Evolutionary conservation across 2,888 invertebrate genomes (phyloP).

Genomic region (Melanargia galathea): DNA sequence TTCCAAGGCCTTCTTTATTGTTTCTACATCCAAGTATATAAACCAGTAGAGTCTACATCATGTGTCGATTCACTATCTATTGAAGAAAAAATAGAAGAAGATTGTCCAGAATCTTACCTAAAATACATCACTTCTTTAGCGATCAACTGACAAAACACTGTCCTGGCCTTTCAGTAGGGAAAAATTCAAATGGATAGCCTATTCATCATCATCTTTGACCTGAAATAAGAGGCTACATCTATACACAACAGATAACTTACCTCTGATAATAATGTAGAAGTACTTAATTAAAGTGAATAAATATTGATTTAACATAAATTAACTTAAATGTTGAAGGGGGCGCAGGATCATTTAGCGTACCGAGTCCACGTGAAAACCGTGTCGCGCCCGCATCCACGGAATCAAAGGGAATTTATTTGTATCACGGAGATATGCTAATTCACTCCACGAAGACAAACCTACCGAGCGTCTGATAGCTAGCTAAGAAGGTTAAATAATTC

Average conservation of each 20-base stretch:
- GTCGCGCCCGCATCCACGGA: slow-evolving; percentile 8
- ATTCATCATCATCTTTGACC: no score
- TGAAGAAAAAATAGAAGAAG: no score
- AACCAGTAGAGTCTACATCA: no score
- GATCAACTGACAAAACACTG: no score
- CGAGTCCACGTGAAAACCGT: neutral
- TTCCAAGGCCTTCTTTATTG: no score
- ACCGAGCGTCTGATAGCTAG: slow-evolving; percentile 1
- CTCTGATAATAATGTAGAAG: neutral
- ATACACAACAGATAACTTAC: no score
- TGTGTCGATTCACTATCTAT: no score
- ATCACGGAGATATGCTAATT: slow-evolving; percentile 15
- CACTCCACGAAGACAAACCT: slow-evolving; percentile 2
- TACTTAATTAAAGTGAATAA: neutral
- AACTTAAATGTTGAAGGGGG: neutral
- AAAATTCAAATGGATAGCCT: no score
- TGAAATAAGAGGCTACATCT: no score
- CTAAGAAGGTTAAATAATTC: slow-evolving; percentile 3
- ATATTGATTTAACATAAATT: neutral
- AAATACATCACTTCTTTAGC: neutral
- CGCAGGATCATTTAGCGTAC: neutral
- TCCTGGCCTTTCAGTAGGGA: no score
- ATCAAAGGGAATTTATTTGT: slow-evolving; percentile 1
- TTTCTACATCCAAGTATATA: no score
- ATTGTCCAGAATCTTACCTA: neutral